A percentile compares a stretch with the other conserved stretches of the same genome.
These are phyloP conservation scores for Tetraneura akinire DNA, from an alignment of 1,140 invertebrate genomes.

Conservation along the genomic window DNA sequence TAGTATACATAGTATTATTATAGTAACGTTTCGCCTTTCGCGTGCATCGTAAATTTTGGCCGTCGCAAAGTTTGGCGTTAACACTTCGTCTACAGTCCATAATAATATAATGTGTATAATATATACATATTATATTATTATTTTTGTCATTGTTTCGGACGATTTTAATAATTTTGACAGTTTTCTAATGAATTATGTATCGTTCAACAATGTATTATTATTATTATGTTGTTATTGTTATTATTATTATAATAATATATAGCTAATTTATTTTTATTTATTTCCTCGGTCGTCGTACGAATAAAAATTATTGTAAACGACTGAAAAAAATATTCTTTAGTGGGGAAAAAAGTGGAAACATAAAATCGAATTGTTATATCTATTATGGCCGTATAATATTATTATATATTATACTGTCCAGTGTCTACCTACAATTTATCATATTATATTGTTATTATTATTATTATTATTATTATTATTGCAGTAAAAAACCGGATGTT, in stretches of 20 bases:
- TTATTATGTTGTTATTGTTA: too few relatives aligned
- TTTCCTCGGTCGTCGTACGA: background rate
- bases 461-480: background rate
- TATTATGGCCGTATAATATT: background rate
- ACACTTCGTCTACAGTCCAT: too few relatives aligned
- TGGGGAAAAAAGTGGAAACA: background rate
- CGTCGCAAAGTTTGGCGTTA: background rate
- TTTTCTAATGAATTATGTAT: background rate
- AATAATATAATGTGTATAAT: too few relatives aligned
- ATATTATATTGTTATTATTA: background rate
- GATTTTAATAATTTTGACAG: constrained; percentile 8
- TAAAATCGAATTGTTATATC: background rate
- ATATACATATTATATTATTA: background rate
- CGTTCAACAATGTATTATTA: too few relatives aligned
- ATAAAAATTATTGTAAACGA: background rate
- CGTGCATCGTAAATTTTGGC: background rate
- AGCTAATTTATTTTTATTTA: background rate
- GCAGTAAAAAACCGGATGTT: background rate
- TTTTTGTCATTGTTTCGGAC: background rate
- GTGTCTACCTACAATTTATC: background rate
- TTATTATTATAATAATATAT: too few relatives aligned
- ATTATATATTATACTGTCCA: background rate
- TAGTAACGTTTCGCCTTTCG: too few relatives aligned
- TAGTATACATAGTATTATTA: too few relatives aligned
- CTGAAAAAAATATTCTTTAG: background rate